Evolutionary conservation across 2,888 invertebrate genomes (phyloP).

Genomic region (Girardia tigrina): DNA sequence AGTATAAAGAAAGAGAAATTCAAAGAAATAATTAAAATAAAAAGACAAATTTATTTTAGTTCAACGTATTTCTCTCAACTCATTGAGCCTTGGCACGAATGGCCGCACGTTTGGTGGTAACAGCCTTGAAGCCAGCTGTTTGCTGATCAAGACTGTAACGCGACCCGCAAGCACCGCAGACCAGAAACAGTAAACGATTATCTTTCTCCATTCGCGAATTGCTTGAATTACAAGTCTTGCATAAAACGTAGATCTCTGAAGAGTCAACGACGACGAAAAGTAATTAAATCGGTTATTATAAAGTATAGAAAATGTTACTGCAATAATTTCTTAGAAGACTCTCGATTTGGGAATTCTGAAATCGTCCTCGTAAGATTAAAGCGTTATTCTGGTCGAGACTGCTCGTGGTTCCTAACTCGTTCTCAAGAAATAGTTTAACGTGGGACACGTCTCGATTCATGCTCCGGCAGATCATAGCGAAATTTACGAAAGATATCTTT

Average conservation of each 20-base stretch:
- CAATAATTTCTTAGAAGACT: constrained; percentile 79
- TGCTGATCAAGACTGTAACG: constrained; percentile 97
- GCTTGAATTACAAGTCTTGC: constrained; percentile 95
- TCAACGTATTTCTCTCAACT: constrained; percentile 37
- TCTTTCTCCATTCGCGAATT: constrained; percentile 97
- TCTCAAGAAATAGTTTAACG: constrained; percentile 84
- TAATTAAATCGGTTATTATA: not conserved
- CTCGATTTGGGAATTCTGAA: constrained; percentile 99
- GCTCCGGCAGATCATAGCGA: constrained; percentile 69
- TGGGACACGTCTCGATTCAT: constrained; percentile 80
- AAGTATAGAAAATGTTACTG: not conserved
- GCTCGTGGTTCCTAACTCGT: constrained; percentile 89
- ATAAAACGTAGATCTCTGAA: constrained; percentile 83
- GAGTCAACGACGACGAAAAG: too few species aligned
- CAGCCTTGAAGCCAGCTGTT: constrained; percentile 96
- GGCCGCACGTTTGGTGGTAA: constrained; percentile 89
- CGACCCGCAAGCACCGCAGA: constrained; percentile 95
- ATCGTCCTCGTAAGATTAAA: constrained; percentile 91
- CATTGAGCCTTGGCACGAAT: constrained; percentile 63
- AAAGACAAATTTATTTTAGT: too few species aligned
- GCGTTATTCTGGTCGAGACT: constrained; percentile 97
- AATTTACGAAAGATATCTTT: constrained; percentile 97
- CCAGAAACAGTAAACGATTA: constrained; percentile 91
- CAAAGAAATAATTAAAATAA: too few species aligned
- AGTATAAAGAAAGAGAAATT: too few species aligned